Conservation (phyloP, 2,797 vertebrate species). For the Acrossocheilus wenchowensis region DNA sequence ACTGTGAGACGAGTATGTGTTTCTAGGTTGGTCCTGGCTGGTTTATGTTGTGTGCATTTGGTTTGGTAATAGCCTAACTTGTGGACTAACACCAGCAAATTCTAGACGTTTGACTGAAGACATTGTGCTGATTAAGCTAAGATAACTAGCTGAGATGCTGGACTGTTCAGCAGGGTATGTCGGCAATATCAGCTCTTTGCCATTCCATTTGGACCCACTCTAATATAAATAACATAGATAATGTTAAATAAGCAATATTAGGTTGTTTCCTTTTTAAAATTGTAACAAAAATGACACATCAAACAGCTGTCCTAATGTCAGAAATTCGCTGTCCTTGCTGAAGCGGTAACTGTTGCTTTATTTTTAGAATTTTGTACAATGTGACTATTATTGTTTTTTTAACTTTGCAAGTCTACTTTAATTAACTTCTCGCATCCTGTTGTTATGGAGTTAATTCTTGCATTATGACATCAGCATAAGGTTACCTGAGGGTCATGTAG, state of each 20-base stretch:
- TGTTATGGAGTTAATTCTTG: neutral
- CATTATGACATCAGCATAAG: neutral
- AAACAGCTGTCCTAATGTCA: neutral
- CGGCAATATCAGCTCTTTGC: neutral
- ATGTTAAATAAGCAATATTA: neutral
- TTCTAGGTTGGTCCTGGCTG: neutral
- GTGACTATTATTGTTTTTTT: neutral
- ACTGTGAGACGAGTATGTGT: neutral
- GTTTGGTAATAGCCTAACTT: neutral
- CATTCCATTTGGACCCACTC: neutral
- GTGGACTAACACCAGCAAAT: neutral
- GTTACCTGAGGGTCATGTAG: constrained; percentile 80
- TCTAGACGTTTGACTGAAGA: neutral
- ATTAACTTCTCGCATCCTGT: neutral
- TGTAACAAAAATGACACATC: neutral
- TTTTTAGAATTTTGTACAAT: neutral
- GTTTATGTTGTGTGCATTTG: neutral
- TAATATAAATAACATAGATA: neutral
- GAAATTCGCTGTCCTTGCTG: neutral
- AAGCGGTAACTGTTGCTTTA: neutral
- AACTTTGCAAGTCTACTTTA: neutral
- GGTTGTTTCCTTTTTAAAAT: neutral
- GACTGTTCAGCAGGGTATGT: neutral
- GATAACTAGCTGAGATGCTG: neutral
- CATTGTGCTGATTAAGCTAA: neutral